A percentile compares a stretch with the other conserved stretches of the same genome.
These are phyloP conservation scores for Masticophis lateralis DNA, from an alignment of 2,797 vertebrate genomes.

Conservation along the genomic window DNA sequence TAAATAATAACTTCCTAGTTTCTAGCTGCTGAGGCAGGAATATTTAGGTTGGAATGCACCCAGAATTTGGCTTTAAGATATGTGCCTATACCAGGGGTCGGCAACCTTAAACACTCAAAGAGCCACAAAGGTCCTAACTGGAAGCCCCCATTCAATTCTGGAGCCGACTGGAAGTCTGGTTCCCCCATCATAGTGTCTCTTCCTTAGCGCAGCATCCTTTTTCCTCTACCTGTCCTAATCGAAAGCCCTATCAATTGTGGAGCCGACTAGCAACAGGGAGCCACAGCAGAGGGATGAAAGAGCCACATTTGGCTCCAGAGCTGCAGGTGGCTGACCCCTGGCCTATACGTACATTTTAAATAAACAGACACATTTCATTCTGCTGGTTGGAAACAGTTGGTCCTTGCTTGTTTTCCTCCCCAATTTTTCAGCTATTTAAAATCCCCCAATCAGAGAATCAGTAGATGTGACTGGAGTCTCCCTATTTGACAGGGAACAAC, in stretches of 20 bases:
- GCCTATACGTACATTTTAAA: background rate
- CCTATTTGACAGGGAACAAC: background rate
- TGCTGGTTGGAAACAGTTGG: background rate
- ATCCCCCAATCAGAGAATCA: background rate
- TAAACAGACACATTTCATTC: background rate
- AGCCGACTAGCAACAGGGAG: too few relatives aligned
- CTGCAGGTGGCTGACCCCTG: too few relatives aligned
- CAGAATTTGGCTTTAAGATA: background rate
- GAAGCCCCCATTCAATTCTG: too few relatives aligned
- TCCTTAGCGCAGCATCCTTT: too few relatives aligned
- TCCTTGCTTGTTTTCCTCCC: background rate
- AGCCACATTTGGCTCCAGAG: too few relatives aligned
- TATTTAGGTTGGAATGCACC: background rate
- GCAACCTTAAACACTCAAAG: too few relatives aligned
- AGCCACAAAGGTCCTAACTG: too few relatives aligned
- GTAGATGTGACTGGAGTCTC: background rate
- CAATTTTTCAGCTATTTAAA: background rate
- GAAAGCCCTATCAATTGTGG: too few relatives aligned
- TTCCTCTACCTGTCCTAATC: too few relatives aligned
- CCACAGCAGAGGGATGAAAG: too few relatives aligned
- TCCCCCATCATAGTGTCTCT: too few relatives aligned
- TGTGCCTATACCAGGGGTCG: background rate
- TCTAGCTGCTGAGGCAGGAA: background rate
- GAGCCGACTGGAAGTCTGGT: too few relatives aligned
- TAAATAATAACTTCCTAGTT: background rate